Evolutionary conservation across 2,113 vertebrate genomes (phyloP).

Genomic region (Nipponia nippon): DNA sequence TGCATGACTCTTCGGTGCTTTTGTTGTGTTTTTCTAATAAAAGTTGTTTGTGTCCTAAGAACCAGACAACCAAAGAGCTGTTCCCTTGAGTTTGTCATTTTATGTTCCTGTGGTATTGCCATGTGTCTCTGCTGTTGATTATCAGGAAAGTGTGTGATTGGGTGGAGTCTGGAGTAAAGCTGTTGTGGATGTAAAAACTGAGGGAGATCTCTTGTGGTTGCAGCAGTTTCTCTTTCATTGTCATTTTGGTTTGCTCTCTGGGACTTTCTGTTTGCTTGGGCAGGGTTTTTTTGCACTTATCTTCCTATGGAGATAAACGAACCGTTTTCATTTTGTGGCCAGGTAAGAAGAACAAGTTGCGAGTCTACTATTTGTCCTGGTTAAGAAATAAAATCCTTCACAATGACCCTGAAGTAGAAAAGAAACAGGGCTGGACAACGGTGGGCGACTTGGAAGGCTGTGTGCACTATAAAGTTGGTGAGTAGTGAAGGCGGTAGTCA

Average conservation of each 20-base stretch:
- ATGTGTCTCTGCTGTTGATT: neutral
- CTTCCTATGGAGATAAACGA: neutral
- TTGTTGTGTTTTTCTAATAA: neutral
- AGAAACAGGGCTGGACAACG: constrained; percentile 97
- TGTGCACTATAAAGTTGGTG: constrained; percentile 98
- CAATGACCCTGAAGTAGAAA: constrained; percentile 98
- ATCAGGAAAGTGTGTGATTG: accelerated
- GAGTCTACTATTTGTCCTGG: constrained; percentile 99
- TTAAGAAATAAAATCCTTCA: constrained; percentile 98
- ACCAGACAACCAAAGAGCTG: neutral
- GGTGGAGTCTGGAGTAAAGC: neutral
- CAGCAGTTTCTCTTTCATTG: neutral
- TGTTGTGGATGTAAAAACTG: neutral
- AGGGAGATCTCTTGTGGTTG: neutral
- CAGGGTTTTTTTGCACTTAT: neutral
- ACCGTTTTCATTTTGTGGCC: neutral
- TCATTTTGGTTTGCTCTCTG: neutral
- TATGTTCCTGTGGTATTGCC: neutral
- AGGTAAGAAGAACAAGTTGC: constrained; percentile 99
- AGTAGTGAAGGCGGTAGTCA: constrained; percentile 35
- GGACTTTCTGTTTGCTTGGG: neutral
- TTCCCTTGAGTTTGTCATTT: neutral
- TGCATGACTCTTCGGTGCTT: neutral
- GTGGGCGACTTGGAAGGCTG: constrained; percentile 96
- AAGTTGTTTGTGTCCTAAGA: neutral